Evolutionary conservation across 2,113 vertebrate species (phyloP), one percentile per base, ranked within the genome.

Genomic region (Rhegmatorhina hoffmannsi): DNA sequence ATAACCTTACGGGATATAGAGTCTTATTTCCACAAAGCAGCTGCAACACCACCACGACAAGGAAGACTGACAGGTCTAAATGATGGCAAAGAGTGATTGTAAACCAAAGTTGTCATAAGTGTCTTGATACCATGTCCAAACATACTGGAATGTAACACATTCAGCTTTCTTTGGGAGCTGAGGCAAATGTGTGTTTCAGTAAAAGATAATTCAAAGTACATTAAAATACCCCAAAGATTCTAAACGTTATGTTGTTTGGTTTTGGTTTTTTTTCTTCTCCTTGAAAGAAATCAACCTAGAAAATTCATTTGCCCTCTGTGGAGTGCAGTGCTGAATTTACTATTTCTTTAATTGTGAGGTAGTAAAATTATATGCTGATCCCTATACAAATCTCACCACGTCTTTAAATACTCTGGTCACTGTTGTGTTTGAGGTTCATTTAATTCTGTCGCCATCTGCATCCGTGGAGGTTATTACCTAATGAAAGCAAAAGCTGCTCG

Each of bases 41-140:
- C 40, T n/a, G 6, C 0, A 2, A 0, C 17, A 24, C 20, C 10
- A 13, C 17, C 1, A 7, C 28, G 33, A 13, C 3, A 17, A 16
- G 20, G 23, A 47, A 60, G 46, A 33, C 13, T 28, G 50, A 6
- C 3, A 36, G 55, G 21, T 17, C 38, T 79, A 6, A 66, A 62
- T 47, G 58, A 25, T 7, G 40, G 40, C 4, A 15, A 34, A 7
- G 3, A 56, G 18, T 5, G 15, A 2, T 73, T 70, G 23, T 0
- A 12, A 84, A 58, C 13, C 13, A 10, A 56, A 63, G n/a, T 21
- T 43, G 6, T 46, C 8, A 0, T 26, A 31, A 68, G 25, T 47
- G 74, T 83, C 40, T 79, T 38, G 47, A 80, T 34, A 19, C 21
- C 0, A 0, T 26, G 13, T 12, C 21, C 0, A 2, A 10, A 18